These are phyloP conservation scores for Ophiothrix spiculata DNA, from an alignment of 35 echinoderm and acorn worm species.

Conservation along the genomic window DNA sequence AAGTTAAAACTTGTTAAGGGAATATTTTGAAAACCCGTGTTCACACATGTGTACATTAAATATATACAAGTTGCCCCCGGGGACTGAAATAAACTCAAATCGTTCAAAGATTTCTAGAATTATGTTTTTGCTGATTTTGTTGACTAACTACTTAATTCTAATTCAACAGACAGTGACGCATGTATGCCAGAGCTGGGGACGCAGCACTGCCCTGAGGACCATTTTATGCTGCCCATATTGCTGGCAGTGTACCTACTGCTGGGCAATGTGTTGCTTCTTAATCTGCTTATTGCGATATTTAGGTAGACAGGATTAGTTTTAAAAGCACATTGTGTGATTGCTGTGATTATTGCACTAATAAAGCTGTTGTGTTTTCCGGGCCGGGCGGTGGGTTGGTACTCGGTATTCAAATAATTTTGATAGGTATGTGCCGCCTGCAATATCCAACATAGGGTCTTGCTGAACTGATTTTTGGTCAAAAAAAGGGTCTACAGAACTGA, in stretches of 20 bases:
- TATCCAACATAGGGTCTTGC: too few relatives aligned
- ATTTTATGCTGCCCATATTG: constrained; percentile 45
- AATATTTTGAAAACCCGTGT: too few relatives aligned
- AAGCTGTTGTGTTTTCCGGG: background rate
- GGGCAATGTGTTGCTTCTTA: constrained; percentile 69
- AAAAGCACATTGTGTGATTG: background rate
- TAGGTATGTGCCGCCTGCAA: too few relatives aligned
- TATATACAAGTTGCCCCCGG: background rate
- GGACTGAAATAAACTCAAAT: background rate
- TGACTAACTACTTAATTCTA: constrained; percentile 2
- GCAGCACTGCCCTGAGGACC: constrained; percentile 29
- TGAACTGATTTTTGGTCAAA: too few relatives aligned
- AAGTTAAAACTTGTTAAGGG: too few relatives aligned
- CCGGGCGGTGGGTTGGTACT: background rate
- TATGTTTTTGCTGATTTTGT: background rate
- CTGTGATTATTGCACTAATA: background rate
- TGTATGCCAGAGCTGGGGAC: constrained; percentile 2
- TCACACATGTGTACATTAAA: background rate
- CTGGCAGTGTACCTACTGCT: constrained; percentile 60
- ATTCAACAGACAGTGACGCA: constrained; percentile 20
- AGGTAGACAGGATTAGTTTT: too few relatives aligned
- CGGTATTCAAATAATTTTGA: too few relatives aligned
- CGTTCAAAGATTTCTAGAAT: background rate
- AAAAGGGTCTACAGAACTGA: too few relatives aligned
- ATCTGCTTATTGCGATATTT: constrained; percentile 85